Evolutionary conservation across 1,140 invertebrate genomes (phyloP).

Genomic region (Acyrthosiphon pisum): DNA sequence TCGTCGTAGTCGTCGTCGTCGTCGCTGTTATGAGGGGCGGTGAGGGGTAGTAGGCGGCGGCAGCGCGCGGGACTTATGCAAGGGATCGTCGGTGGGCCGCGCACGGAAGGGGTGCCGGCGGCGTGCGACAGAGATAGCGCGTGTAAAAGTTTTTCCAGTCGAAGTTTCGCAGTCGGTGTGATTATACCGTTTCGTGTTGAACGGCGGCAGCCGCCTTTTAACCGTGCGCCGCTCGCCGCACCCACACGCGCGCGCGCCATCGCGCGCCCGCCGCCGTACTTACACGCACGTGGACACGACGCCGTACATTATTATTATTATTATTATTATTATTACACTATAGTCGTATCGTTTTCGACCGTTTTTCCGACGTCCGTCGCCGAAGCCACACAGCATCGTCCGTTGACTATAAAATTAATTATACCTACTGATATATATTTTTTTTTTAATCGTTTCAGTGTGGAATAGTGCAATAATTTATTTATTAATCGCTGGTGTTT

Average conservation of each 20-base stretch:
- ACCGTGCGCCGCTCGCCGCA: constrained; percentile 12
- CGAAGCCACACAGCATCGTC: not conserved
- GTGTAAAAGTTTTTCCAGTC: constrained; percentile 57
- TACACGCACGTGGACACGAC: constrained; percentile 40
- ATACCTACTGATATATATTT: not conserved
- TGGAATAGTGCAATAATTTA: too few relatives aligned
- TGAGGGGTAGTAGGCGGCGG: not conserved
- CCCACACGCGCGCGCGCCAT: not conserved
- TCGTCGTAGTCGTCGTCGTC: not conserved
- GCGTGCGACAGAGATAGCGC: constrained; percentile 55
- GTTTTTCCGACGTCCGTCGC: not conserved
- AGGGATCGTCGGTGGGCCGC: not conserved
- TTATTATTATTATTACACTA: not conserved
- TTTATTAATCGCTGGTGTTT: too few relatives aligned
- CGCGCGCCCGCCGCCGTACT: not conserved
- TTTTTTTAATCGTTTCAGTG: not conserved
- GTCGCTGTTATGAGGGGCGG: not conserved
- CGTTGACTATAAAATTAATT: not conserved
- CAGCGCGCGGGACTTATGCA: not conserved
- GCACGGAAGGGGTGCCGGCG: not conserved
- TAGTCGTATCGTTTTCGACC: not conserved
- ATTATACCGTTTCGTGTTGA: constrained; percentile 51
- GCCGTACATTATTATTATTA: not conserved
- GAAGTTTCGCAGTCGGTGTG: constrained; percentile 56
- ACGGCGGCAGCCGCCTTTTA: constrained; percentile 38